Percentiles rank a stretch among this genome's conserved stretches.
Conservation (phyloP, 2,888 invertebrate genomes). For the Oligia strigilis region DNA sequence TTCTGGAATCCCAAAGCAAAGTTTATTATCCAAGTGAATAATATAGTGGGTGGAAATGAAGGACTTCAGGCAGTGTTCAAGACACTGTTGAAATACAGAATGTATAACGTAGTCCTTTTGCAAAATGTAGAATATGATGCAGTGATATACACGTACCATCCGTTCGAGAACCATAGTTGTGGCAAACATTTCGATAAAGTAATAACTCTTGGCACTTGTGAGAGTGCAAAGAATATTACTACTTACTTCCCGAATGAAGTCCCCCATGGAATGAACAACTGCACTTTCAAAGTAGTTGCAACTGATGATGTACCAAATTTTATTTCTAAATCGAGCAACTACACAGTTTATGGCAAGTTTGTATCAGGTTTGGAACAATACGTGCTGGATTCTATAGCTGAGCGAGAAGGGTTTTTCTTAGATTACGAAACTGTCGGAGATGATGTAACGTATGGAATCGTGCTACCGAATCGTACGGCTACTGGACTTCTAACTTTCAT, state of each 20-base stretch:
- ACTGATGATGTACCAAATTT: conserved; percentile 72
- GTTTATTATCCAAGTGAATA: conserved; percentile 70
- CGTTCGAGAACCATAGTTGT: conserved; percentile 74
- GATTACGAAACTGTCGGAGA: conserved; percentile 64
- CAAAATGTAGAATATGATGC: conserved; percentile 51
- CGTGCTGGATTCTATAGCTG: conserved; percentile 74
- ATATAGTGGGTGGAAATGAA: conserved; percentile 44
- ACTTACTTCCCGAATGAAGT: conserved; percentile 60
- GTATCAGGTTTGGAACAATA: conserved; percentile 77
- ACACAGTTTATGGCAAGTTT: conserved; percentile 65
- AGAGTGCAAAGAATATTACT: conserved; percentile 47
- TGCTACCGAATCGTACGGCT: conserved; percentile 75
- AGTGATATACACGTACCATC: conserved; percentile 71
- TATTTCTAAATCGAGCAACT: conserved; percentile 69
- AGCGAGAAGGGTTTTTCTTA: conserved; percentile 69
- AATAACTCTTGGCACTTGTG: conserved; percentile 70
- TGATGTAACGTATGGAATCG: conserved; percentile 68
- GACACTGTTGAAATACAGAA: conserved; percentile 68
- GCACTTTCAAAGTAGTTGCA: conserved; percentile 73
- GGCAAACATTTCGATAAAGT: conserved; percentile 67
- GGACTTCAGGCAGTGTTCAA: conserved; percentile 68
- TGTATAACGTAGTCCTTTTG: conserved; percentile 73
- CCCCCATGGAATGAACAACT: conserved; percentile 68
- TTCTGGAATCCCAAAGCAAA: conserved; percentile 79
- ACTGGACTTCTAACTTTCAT: conserved; percentile 75